Conservation (phyloP, 2,797 vertebrate genomes). For the Amblyopsis hoosieri region DNA sequence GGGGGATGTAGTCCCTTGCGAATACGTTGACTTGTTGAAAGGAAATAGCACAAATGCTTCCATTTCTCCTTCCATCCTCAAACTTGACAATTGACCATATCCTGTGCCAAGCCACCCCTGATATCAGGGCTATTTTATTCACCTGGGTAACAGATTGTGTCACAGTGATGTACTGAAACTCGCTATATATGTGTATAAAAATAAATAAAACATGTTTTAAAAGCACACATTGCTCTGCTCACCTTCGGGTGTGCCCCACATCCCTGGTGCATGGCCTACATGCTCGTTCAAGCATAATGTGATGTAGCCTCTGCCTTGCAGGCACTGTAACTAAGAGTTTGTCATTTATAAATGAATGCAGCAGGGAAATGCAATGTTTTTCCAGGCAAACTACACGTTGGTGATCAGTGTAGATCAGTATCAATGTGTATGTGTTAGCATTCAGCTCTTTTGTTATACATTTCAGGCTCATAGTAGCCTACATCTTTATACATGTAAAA, state of each 20-base stretch:
- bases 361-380: constrained; percentile 45
- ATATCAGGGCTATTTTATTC: constrained; percentile 45
- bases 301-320: constrained; percentile 64
- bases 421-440: constrained; percentile 20
- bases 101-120: constrained; percentile 17
- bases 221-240: constrained; percentile 51
- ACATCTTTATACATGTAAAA: neutral
- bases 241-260: constrained; percentile 75
- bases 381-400: constrained; percentile 24
- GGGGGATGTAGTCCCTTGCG: too few relatives aligned
- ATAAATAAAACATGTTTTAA: constrained; percentile 16
- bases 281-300: constrained; percentile 77
- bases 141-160: constrained; percentile 49
- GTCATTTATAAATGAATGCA: constrained; percentile 53
- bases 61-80: constrained; percentile 14
- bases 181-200: constrained; percentile 41
- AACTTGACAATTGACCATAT: constrained; percentile 33
- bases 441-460: constrained; percentile 16
- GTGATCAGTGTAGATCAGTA: constrained; percentile 9
- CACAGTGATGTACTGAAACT: constrained; percentile 69
- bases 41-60: constrained; percentile 7
- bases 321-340: constrained; percentile 58
- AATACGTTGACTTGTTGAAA: neutral
- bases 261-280: constrained; percentile 78
- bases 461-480: constrained; percentile 11